Percentiles rank a stretch among this genome's conserved stretches.
phyloP scores from a whole-genome alignment of 2,888 invertebrate genomes.

The Acleris holmiana region DNA sequence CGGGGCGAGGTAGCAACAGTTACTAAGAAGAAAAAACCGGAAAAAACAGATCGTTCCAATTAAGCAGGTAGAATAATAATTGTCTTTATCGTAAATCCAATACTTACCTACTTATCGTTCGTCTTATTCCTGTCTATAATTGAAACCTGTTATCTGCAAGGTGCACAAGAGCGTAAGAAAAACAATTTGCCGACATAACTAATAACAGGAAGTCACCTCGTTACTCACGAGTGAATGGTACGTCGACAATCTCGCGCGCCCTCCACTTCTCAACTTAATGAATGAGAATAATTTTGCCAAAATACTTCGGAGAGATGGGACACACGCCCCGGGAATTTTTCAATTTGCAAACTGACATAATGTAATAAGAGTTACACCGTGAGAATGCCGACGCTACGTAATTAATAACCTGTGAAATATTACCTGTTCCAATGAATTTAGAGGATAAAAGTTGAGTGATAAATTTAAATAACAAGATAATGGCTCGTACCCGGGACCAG shows the following conservation, averaged over 20 bases:
- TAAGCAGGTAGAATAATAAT: constrained; percentile 20
- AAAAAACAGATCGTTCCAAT: constrained; percentile 21
- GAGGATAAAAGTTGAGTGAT: constrained; percentile 84
- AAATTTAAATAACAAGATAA: constrained; percentile 81
- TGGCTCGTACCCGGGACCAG: constrained; percentile 57
- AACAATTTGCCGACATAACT: constrained; percentile 80
- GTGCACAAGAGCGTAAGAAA: constrained; percentile 68
- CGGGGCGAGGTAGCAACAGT: background rate
- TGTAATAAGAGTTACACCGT: constrained; percentile 83
- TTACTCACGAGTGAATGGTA: constrained; percentile 81
- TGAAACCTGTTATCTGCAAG: constrained; percentile 53
- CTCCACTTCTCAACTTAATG: constrained; percentile 81
- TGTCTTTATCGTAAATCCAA: constrained; percentile 25
- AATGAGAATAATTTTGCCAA: constrained; percentile 84
- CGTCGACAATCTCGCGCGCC: constrained; percentile 79
- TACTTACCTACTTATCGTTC: constrained; percentile 31
- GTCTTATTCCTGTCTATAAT: constrained; percentile 43
- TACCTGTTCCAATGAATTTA: constrained; percentile 83
- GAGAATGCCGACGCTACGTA: constrained; percentile 79
- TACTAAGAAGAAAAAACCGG: constrained; percentile 2
- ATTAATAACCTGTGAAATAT: constrained; percentile 84
- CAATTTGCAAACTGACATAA: constrained; percentile 84
- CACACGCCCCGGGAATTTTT: constrained; percentile 84
- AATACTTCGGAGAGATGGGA: constrained; percentile 82
- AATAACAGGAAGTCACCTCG: constrained; percentile 82